Evolutionary conservation across 2,113 vertebrate genomes (phyloP).

Genomic region (Paracanthobrama guichenoti): DNA sequence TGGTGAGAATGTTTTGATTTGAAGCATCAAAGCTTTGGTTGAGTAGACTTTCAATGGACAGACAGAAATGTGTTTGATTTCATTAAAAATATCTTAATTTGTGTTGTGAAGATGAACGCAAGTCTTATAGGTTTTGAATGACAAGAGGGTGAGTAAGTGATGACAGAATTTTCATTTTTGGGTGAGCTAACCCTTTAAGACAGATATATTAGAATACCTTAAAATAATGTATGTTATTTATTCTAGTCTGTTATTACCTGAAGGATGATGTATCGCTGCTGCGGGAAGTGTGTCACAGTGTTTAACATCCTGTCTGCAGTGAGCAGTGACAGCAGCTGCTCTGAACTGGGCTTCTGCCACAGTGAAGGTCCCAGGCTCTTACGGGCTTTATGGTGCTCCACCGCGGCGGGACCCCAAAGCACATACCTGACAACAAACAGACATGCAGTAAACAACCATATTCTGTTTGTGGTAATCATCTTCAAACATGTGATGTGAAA

Average conservation of each 20-base stretch:
- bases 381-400: slow-evolving; percentile 90
- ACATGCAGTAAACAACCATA: neutral
- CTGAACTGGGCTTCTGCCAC: slow-evolving; percentile 89
- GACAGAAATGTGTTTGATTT: no score
- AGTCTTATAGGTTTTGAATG: no score
- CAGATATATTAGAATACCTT: no score
- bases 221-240: neutral
- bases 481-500: neutral
- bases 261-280: slow-evolving; percentile 78
- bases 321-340: slow-evolving; percentile 86
- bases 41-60: no score
- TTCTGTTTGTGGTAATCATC: neutral
- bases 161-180: no score
- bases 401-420: slow-evolving; percentile 89
- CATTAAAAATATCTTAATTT: no score
- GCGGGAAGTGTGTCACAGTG: slow-evolving; percentile 85
- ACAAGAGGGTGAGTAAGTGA: no score
- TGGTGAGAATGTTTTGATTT: no score
- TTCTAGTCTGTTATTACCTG: slow-evolving; percentile 66
- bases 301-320: slow-evolving; percentile 80
- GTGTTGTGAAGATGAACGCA: no score
- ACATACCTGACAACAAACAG: slow-evolving; percentile 75
- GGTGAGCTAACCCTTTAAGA: no score
- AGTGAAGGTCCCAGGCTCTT: slow-evolving; percentile 88
- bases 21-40: no score